Evolutionary conservation across 2,888 invertebrate species (phyloP).

Genomic region (Aspidiotus destructor): DNA sequence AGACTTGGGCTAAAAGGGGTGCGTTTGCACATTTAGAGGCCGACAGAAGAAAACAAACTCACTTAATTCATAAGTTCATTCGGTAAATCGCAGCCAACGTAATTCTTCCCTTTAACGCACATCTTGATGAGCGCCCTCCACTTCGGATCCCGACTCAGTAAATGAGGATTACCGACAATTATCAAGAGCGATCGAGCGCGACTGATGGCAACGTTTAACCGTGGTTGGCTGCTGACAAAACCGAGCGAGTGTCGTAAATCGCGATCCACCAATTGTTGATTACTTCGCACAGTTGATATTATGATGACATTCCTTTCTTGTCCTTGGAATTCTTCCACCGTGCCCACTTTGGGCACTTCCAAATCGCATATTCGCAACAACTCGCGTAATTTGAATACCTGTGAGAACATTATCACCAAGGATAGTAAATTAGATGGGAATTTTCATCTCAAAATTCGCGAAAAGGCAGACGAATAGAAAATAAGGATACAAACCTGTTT

Average conservation of each 20-base stretch:
- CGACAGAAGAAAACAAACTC: no score
- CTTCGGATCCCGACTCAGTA: constrained; percentile 54
- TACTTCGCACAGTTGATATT: constrained; percentile 55
- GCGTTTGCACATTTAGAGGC: no score
- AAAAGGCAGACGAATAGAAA: not conserved
- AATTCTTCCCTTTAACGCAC: constrained; percentile 12
- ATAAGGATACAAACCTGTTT: constrained; percentile 60
- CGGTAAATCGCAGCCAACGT: constrained; percentile 27
- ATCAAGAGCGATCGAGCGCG: constrained; percentile 69
- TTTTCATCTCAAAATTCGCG: not conserved
- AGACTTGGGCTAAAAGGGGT: no score
- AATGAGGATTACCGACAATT: constrained; percentile 72
- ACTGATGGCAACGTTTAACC: constrained; percentile 83
- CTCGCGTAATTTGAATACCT: constrained; percentile 54
- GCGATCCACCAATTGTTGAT: constrained; percentile 45
- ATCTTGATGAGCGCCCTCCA: constrained; percentile 49
- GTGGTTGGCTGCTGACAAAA: constrained; percentile 62
- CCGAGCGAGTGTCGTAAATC: constrained; percentile 46
- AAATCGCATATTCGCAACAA: constrained; percentile 48
- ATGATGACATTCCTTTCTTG: constrained; percentile 66
- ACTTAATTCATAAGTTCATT: no score
- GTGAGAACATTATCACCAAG: constrained; percentile 33
- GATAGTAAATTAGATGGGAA: not conserved
- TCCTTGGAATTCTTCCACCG: constrained; percentile 79
- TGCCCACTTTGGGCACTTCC: constrained; percentile 57